Percentiles rank a stretch among this genome's conserved stretches.
Conservation (phyloP, 2,113 vertebrate species). For the Pica pica region DNA sequence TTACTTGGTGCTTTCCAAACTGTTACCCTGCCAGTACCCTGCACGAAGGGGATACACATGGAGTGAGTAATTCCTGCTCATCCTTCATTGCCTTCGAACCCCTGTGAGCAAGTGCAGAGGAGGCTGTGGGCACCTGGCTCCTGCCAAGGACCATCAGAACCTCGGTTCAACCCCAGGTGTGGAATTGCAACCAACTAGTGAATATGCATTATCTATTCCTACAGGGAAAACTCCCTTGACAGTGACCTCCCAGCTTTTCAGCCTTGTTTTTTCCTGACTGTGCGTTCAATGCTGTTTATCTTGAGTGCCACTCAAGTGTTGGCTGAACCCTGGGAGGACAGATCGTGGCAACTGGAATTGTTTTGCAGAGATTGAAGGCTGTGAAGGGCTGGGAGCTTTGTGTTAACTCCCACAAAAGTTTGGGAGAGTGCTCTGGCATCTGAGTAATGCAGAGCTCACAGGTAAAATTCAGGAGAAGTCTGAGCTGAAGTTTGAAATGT, state of each 20-base stretch:
- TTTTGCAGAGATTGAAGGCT: not conserved
- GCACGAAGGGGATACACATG: not conserved
- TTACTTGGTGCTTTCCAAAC: not conserved
- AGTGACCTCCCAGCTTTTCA: not conserved
- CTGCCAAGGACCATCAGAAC: not conserved
- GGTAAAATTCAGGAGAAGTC: not conserved
- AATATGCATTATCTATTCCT: not conserved
- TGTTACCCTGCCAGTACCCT: not conserved
- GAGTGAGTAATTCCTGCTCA: not conserved
- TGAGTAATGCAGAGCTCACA: not conserved
- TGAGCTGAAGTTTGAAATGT: not conserved
- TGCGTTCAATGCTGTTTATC: not conserved
- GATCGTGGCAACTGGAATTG: not conserved
- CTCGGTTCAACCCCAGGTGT: not conserved
- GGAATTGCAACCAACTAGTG: rapidly evolving
- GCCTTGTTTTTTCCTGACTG: not conserved
- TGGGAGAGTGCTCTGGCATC: not conserved
- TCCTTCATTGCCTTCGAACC: no score
- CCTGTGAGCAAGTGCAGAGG: not conserved
- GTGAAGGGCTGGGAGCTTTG: not conserved
- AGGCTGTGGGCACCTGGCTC: not conserved
- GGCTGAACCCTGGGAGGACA: not conserved
- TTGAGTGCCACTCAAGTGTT: not conserved
- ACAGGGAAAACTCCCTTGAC: not conserved
- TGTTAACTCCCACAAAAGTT: not conserved